Evolutionary conservation across 2,888 invertebrate species (phyloP).

Genomic region (Bedellia somnulentella): DNA sequence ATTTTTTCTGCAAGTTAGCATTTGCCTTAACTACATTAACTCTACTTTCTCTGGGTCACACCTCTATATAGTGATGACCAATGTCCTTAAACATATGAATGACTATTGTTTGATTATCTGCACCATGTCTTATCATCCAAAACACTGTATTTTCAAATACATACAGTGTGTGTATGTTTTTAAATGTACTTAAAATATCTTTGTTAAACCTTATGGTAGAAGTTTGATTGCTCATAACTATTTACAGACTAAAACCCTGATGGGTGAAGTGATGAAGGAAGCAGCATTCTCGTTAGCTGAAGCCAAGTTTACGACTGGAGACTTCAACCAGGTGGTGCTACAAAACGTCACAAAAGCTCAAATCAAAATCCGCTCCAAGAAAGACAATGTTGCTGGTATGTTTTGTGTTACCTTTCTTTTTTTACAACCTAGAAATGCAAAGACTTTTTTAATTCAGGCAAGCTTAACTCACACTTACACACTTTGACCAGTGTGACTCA

Average conservation of each 20-base stretch:
- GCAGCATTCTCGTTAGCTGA: constrained; percentile 98
- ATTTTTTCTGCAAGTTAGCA: too few species aligned
- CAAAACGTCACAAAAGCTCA: constrained; percentile 99
- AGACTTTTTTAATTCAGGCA: constrained; percentile 4
- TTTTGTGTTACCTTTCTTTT: constrained; percentile 1
- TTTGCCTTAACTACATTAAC: too few species aligned
- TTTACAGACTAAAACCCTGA: constrained; percentile 88
- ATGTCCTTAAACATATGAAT: too few species aligned
- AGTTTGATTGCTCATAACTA: not conserved
- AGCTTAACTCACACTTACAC: constrained; percentile 2
- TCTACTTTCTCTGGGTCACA: too few species aligned
- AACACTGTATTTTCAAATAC: not conserved
- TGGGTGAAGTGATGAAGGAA: constrained; percentile 99
- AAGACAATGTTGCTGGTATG: constrained; percentile 96
- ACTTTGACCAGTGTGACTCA: too few species aligned
- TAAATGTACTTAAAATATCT: not conserved
- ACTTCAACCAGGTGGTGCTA: constrained; percentile 96
- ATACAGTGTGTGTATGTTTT: not conserved
- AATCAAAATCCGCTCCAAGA: constrained; percentile 94
- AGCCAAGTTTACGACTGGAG: constrained; percentile 97
- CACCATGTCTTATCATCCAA: not conserved
- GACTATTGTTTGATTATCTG: too few species aligned
- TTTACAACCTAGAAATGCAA: constrained; percentile 2
- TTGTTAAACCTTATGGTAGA: not conserved
- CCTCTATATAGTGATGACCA: too few species aligned